Conservation (phyloP, 2,888 invertebrate species). For the Unio delphinus region DNA sequence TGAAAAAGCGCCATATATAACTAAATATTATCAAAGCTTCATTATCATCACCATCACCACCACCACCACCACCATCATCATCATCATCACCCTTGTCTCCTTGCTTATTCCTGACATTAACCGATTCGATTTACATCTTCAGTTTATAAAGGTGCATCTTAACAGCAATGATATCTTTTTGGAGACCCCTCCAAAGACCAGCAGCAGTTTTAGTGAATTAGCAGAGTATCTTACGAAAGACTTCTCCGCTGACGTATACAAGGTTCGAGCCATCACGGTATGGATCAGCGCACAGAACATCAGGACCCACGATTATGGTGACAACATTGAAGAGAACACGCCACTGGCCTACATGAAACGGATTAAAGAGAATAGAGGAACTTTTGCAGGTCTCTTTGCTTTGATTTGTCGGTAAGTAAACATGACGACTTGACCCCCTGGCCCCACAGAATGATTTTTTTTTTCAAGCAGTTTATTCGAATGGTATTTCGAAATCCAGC, state of each 20-base stretch:
- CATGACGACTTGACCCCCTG: neutral
- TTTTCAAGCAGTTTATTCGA: too few relatives aligned
- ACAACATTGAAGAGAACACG: slow-evolving; percentile 31
- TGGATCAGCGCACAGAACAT: slow-evolving; percentile 51
- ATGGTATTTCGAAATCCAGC: too few relatives aligned
- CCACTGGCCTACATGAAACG: slow-evolving; percentile 47
- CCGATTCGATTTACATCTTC: neutral
- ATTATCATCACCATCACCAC: too few relatives aligned
- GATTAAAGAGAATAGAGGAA: slow-evolving; percentile 42
- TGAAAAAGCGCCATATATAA: too few relatives aligned
- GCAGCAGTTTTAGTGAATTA: slow-evolving; percentile 15
- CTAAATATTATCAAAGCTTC: too few relatives aligned
- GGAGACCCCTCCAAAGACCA: neutral
- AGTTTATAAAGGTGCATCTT: neutral
- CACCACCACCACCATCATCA: too few relatives aligned
- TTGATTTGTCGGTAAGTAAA: slow-evolving; percentile 47
- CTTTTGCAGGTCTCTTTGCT: slow-evolving; percentile 45
- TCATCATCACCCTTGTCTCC: too few relatives aligned
- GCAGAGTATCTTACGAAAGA: slow-evolving; percentile 13
- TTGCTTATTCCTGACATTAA: neutral
- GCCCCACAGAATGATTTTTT: too few relatives aligned
- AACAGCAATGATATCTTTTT: neutral
- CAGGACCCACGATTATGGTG: slow-evolving; percentile 29
- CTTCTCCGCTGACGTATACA: slow-evolving; percentile 22
- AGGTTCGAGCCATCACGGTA: slow-evolving; percentile 41